Evolutionary conservation across 2,888 invertebrate genomes (phyloP).

Genomic region (Argyra leucocephala): DNA sequence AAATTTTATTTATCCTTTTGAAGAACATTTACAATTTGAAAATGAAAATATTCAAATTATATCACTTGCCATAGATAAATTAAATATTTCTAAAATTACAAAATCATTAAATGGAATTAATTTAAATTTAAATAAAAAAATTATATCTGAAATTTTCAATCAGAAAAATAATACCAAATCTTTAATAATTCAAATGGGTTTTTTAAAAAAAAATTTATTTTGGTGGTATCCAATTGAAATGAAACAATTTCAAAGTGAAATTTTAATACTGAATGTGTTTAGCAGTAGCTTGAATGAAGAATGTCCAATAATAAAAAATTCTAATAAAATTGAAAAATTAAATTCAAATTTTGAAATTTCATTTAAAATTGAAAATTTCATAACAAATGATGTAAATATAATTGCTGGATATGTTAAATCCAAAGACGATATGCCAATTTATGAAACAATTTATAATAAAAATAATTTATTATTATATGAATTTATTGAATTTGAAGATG

Average conservation of each 20-base stretch:
- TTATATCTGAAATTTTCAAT: background rate
- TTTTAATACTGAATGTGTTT: slow-evolving; percentile 23
- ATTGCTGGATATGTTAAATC: slow-evolving; percentile 20
- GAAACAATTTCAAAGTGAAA: slow-evolving; percentile 21
- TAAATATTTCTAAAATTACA: background rate
- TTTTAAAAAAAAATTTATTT: slow-evolving; percentile 24
- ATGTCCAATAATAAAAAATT: background rate
- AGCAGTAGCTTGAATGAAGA: slow-evolving; percentile 13
- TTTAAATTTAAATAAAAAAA: background rate
- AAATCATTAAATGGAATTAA: background rate
- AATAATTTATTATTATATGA: slow-evolving; percentile 25
- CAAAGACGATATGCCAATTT: slow-evolving; percentile 26
- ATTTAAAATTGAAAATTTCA: background rate
- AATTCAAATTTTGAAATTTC: background rate
- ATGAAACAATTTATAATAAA: slow-evolving; percentile 21
- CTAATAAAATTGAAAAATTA: background rate
- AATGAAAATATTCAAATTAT: slow-evolving; percentile 8
- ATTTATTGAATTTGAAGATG: slow-evolving; percentile 18
- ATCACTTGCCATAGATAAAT: slow-evolving; percentile 9
- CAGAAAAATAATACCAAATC: background rate
- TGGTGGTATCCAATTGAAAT: slow-evolving; percentile 32
- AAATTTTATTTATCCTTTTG: slow-evolving; percentile 2
- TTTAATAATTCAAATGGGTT: slow-evolving; percentile 12
- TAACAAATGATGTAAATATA: background rate
- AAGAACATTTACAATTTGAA: slow-evolving; percentile 13